phyloP scores from a whole-genome alignment of 2,797 vertebrate species.

The Acrossocheilus wenchowensis region DNA sequence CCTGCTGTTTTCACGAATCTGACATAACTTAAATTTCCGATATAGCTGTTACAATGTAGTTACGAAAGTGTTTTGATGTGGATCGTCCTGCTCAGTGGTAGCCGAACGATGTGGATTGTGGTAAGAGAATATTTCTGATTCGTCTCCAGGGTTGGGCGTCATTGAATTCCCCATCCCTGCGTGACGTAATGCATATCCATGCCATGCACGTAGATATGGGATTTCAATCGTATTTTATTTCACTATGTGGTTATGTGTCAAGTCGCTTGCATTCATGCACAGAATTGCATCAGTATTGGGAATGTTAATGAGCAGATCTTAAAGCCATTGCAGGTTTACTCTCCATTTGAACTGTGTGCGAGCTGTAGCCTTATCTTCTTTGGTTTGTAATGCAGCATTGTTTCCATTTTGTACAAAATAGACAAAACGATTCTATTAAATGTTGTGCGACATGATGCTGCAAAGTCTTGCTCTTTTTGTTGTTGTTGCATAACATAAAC shows the following conservation, averaged over 20 bases:
- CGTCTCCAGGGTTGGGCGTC: constrained; percentile 36
- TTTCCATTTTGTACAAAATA: constrained; percentile 98
- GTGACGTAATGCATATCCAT: background rate
- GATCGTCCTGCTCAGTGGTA: constrained; percentile 71
- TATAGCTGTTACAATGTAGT: constrained; percentile 48
- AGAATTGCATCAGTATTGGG: constrained; percentile 35
- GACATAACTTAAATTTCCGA: constrained; percentile 43
- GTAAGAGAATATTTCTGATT: constrained; percentile 50
- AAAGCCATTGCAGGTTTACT: constrained; percentile 67
- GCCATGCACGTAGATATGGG: constrained; percentile 40
- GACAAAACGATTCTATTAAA: constrained; percentile 97
- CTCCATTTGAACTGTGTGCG: constrained; percentile 76
- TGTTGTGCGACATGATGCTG: constrained; percentile 86
- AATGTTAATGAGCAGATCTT: constrained; percentile 60
- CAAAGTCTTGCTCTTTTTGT: constrained; percentile 38
- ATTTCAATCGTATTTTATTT: constrained; percentile 36
- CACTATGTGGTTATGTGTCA: constrained; percentile 36
- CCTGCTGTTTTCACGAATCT: constrained; percentile 70
- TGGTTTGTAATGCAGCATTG: constrained; percentile 93
- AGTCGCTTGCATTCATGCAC: constrained; percentile 43
- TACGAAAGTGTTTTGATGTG: constrained; percentile 63
- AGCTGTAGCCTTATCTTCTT: constrained; percentile 91
- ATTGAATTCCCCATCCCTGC: constrained; percentile 11
- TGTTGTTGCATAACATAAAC: too few relatives aligned
- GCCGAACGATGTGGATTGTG: constrained; percentile 66